Percentiles rank a stretch among this genome's conserved stretches.
Evolutionary conservation across 2,113 vertebrate species (phyloP).

Genomic region (Chunga burmeisteri): DNA sequence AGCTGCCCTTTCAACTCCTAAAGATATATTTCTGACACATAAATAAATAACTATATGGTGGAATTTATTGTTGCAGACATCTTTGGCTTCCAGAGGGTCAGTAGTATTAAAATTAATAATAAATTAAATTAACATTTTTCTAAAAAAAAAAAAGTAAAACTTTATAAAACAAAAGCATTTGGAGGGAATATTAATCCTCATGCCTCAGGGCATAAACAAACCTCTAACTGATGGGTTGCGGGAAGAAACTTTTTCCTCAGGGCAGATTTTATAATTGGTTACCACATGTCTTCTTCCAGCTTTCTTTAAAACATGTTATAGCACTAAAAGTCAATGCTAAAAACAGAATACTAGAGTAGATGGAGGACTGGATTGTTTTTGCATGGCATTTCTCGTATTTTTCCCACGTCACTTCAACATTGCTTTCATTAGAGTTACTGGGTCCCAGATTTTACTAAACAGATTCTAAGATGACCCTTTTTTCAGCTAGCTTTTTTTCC

Average conservation of each 20-base stretch:
- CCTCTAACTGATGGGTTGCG: not conserved
- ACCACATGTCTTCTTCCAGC: not conserved
- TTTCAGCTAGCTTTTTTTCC: not conserved
- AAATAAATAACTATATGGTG: not conserved
- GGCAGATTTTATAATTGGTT: constrained; percentile 29
- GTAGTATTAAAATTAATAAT: not conserved
- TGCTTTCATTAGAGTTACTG: not conserved
- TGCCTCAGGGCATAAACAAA: constrained; percentile 30
- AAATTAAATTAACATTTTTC: not conserved
- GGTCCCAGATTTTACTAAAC: not conserved
- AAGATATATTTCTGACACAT: not conserved
- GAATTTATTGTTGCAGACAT: not conserved
- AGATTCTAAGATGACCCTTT: not conserved
- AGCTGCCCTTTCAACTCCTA: not conserved
- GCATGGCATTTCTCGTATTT: not conserved
- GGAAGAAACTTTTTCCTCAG: constrained; percentile 9
- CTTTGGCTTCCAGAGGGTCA: not conserved
- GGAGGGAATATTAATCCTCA: not conserved
- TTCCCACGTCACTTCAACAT: not conserved
- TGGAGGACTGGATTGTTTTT: not conserved
- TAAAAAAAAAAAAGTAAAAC: not conserved
- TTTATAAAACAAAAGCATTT: not conserved
- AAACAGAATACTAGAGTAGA: not conserved
- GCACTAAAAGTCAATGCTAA: not conserved
- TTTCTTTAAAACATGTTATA: not conserved